Percentiles rank a stretch among this genome's conserved stretches.
Evolutionary conservation across 2,113 vertebrate species (phyloP).

Genomic region (Macroglossus sobrinus): DNA sequence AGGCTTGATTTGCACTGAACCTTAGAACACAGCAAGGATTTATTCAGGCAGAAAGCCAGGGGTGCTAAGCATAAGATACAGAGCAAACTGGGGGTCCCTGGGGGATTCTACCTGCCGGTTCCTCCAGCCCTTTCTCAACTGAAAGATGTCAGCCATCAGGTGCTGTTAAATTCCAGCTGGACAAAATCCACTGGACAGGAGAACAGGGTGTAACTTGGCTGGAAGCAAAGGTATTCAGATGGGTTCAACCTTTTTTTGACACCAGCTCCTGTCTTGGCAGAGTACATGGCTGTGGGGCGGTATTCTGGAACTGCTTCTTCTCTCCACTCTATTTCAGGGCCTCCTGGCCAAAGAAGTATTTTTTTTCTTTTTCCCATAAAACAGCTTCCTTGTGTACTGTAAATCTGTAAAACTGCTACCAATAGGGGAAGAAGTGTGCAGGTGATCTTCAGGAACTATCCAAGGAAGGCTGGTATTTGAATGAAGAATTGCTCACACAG

Average conservation of each 20-base stretch:
- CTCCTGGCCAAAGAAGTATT: neutral
- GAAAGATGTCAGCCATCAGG: constrained; percentile 51
- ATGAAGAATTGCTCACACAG: neutral
- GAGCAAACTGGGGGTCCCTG: neutral
- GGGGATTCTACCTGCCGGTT: neutral
- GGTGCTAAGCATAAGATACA: neutral
- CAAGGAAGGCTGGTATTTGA: neutral
- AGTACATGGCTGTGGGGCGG: neutral
- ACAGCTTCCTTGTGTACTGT: neutral
- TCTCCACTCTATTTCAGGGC: neutral
- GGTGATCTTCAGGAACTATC: neutral
- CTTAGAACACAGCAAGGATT: neutral
- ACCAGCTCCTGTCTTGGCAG: neutral
- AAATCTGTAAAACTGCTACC: neutral
- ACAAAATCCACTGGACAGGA: neutral
- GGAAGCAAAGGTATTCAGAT: constrained; percentile 37
- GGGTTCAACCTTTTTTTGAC: neutral
- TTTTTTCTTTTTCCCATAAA: constrained; percentile 2
- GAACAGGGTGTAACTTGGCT: neutral
- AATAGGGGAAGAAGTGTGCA: neutral
- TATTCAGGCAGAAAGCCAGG: constrained; percentile 38
- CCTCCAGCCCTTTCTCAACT: neutral
- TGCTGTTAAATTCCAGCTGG: constrained; percentile 32
- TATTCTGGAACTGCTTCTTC: neutral
- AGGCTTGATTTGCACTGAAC: neutral